Evolutionary conservation across 2,113 vertebrate species (phyloP).

Genomic region (Prunella fulvescens): DNA sequence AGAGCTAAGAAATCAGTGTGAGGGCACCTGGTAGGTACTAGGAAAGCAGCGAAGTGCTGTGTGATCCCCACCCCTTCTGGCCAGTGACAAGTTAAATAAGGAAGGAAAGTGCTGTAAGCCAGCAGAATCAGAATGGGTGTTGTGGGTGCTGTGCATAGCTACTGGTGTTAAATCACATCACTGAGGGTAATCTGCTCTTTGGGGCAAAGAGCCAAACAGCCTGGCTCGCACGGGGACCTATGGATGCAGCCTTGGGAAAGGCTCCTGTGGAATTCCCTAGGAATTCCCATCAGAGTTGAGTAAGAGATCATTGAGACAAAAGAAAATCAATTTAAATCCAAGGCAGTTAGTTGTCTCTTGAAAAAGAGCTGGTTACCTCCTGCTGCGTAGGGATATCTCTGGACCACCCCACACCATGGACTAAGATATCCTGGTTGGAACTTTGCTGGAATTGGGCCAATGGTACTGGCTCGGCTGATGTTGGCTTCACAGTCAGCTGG

Average conservation of each 20-base stretch:
- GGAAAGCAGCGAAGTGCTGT: not conserved
- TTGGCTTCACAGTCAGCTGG: constrained; percentile 72
- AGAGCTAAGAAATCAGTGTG: not conserved
- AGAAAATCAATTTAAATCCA: constrained; percentile 7
- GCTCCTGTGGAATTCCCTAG: not conserved
- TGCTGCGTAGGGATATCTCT: constrained; percentile 27
- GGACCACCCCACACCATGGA: constrained; percentile 34
- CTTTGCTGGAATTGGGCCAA: constrained; percentile 63
- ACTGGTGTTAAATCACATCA: not conserved
- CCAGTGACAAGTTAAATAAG: accelerated
- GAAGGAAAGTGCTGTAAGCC: not conserved
- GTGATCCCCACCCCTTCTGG: not conserved
- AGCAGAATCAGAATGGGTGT: not conserved
- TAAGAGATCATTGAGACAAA: constrained; percentile 22
- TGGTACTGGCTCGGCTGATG: constrained; percentile 55
- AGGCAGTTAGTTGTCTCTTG: constrained; percentile 59
- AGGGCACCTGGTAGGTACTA: not conserved
- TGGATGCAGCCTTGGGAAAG: constrained; percentile 1
- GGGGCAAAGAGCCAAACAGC: not conserved
- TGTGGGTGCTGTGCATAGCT: constrained; percentile 27
- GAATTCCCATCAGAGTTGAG: constrained; percentile 25
- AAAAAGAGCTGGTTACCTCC: constrained; percentile 61
- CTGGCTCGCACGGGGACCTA: not conserved
- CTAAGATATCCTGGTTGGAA: constrained; percentile 53
- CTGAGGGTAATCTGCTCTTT: not conserved